Percentiles rank a stretch among this genome's conserved stretches.
phyloP scores from a whole-genome alignment of 2,113 vertebrate species.

The Crotalus tigris region DNA sequence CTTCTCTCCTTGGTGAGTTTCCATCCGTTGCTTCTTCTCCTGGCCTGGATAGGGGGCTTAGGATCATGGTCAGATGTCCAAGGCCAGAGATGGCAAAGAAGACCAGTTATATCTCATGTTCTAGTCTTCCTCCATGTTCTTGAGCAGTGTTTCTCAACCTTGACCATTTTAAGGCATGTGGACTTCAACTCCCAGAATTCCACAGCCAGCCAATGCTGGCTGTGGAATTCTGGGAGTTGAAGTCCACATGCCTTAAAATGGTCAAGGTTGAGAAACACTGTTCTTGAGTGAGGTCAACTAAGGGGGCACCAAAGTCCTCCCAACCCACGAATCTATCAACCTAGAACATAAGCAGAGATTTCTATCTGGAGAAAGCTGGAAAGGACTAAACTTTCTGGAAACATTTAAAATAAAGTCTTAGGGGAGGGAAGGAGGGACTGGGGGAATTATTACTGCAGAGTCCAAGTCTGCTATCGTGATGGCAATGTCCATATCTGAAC shows the following conservation, averaged over 20 bases:
- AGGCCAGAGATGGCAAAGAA: neutral
- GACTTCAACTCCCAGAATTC: no score
- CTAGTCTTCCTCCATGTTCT: neutral
- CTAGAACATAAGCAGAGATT: neutral
- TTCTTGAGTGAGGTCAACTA: conserved; percentile 9
- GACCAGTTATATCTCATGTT: conserved; percentile 2
- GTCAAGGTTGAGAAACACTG: no score
- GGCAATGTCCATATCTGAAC: conserved; percentile 28
- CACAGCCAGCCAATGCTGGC: no score
- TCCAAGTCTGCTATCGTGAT: conserved; percentile 50
- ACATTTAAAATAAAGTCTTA: conserved; percentile 38
- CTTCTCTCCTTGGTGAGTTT: no score
- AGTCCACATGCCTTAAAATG: no score
- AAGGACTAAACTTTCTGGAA: conserved; percentile 55
- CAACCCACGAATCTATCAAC: neutral
- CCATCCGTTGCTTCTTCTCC: no score
- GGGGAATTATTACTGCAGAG: neutral
- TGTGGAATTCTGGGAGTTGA: no score
- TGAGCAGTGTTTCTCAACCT: neutral
- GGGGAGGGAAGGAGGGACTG: neutral
- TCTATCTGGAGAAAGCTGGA: conserved; percentile 37
- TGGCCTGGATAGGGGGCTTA: no score
- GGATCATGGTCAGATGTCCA: neutral
- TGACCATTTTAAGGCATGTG: no score
- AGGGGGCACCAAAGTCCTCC: neutral